Conservation (phyloP, 2,797 vertebrate species). For the Dromococcyx pavoninus region DNA sequence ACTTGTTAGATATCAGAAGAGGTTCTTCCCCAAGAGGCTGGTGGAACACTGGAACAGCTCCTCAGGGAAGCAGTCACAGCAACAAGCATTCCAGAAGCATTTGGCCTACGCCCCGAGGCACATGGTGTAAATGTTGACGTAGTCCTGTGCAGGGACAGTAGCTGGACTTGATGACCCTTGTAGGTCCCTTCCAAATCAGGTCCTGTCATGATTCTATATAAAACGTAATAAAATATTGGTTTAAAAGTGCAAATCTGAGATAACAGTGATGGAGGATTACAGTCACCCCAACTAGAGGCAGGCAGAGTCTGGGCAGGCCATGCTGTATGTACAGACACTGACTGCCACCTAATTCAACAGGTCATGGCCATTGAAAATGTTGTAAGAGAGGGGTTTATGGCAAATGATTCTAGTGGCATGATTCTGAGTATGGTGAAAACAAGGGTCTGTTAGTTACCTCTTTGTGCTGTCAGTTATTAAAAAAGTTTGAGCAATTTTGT, state of each 20-base stretch:
- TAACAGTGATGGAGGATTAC: too few species aligned
- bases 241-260: not conserved
- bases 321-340: not conserved
- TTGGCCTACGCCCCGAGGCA: too few species aligned
- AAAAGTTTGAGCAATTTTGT: not conserved
- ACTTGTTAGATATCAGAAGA: too few species aligned
- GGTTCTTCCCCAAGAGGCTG: too few species aligned
- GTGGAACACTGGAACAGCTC: too few species aligned
- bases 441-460: not conserved
- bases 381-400: not conserved
- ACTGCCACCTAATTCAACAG: not conserved
- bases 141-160: too few species aligned
- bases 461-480: not conserved
- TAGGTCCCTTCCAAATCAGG: too few species aligned
- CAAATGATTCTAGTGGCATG: not conserved
- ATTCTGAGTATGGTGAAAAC: not conserved
- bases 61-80: too few species aligned
- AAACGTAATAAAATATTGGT: not conserved
- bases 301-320: not conserved
- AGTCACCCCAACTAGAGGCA: not conserved
- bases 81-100: too few species aligned
- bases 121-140: too few species aligned
- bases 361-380: not conserved
- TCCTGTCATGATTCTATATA: not conserved
- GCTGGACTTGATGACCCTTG: too few species aligned